Evolutionary conservation across 2,797 vertebrate species (phyloP).

Genomic region (Melanogrammus aeglefinus): DNA sequence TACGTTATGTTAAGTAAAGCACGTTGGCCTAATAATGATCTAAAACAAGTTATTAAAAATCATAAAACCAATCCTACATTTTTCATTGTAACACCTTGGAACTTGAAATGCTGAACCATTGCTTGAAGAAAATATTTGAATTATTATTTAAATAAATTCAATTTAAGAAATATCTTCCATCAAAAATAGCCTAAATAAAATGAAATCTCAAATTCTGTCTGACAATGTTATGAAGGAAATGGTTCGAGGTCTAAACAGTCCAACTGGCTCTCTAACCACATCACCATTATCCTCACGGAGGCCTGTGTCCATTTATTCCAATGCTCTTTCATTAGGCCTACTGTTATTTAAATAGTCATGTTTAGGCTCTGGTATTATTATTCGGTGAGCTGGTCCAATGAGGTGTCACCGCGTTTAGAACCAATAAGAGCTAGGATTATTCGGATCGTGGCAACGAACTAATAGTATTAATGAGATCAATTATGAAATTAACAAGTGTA

Average conservation of each 20-base stretch:
- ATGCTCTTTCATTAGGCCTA: not conserved
- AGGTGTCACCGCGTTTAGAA: not conserved
- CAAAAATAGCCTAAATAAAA: too few relatives aligned
- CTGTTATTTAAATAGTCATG: not conserved
- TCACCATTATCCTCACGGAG: not conserved
- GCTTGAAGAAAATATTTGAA: not conserved
- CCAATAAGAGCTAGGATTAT: conserved; percentile 45
- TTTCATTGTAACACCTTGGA: not conserved
- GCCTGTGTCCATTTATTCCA: too few relatives aligned
- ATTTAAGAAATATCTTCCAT: too few relatives aligned
- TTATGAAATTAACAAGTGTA: conserved; percentile 49
- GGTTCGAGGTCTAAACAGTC: too few relatives aligned
- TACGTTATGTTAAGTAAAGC: too few relatives aligned
- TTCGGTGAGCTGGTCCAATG: not conserved
- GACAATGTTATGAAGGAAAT: too few relatives aligned
- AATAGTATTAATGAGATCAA: conserved; percentile 60
- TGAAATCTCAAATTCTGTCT: too few relatives aligned
- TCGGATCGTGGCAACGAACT: conserved; percentile 58
- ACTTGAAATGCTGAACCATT: not conserved
- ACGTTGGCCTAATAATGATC: too few relatives aligned
- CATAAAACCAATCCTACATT: not conserved
- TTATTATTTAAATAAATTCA: too few relatives aligned
- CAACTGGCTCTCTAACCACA: too few relatives aligned
- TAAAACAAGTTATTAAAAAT: not conserved
- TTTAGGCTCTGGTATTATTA: not conserved